phyloP scores from a whole-genome alignment of 2,888 invertebrate species.

The Synergus umbraculus region DNA sequence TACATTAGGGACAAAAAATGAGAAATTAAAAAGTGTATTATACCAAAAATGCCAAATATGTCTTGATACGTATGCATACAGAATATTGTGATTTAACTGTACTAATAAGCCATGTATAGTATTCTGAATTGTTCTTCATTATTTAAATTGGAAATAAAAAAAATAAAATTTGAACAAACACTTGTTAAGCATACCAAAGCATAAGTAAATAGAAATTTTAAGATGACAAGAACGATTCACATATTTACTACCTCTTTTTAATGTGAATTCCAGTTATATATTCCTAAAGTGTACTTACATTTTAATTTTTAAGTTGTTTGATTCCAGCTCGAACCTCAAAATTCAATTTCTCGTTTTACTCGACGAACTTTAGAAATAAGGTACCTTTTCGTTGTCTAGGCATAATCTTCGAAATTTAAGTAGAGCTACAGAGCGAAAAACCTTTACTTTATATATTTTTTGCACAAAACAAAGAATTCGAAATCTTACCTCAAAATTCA shows the following conservation, averaged over 20 bases:
- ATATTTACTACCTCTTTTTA: slow-evolving; percentile 1
- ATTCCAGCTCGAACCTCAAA: too few relatives aligned
- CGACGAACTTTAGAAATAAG: too few relatives aligned
- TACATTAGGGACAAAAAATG: neutral
- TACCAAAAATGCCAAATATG: neutral
- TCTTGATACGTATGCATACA: neutral
- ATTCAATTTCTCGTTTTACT: too few relatives aligned
- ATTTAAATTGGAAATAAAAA: neutral
- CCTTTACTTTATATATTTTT: too few relatives aligned
- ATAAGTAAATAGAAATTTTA: neutral
- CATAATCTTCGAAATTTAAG: too few relatives aligned
- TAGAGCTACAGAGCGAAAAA: too few relatives aligned
- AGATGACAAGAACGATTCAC: neutral
- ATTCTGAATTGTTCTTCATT: neutral
- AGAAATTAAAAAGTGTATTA: neutral
- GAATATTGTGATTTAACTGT: neutral
- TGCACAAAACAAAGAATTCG: too few relatives aligned
- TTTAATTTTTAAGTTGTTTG: too few relatives aligned
- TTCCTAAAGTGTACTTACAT: neutral
- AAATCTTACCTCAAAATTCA: too few relatives aligned
- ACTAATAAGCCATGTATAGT: neutral
- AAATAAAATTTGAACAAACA: neutral
- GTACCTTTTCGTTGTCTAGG: too few relatives aligned
- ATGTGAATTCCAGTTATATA: neutral
- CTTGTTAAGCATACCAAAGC: neutral